Conservation (phyloP, 1,140 invertebrate genomes). For the Drosophila mauritiana region DNA sequence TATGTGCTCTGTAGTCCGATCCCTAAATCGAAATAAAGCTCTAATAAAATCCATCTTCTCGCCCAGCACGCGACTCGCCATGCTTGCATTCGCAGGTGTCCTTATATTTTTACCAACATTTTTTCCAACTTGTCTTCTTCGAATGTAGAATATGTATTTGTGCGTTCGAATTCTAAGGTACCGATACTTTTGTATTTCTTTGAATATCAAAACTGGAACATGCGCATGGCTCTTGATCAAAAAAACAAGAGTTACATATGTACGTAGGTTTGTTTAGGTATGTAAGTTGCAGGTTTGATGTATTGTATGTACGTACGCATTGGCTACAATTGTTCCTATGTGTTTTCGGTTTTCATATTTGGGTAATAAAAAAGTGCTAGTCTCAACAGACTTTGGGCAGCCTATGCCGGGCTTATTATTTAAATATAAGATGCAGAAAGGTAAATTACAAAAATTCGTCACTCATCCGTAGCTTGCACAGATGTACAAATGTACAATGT, state of each 20-base stretch:
- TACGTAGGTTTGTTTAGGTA: constrained; percentile 15
- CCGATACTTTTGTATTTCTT: constrained; percentile 35
- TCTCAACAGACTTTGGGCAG: constrained; percentile 50
- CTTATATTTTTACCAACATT: constrained; percentile 9
- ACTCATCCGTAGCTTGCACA: constrained; percentile 13
- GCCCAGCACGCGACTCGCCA: constrained; percentile 2
- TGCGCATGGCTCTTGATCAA: constrained; percentile 62
- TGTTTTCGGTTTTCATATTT: constrained; percentile 41
- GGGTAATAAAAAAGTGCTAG: constrained; percentile 73
- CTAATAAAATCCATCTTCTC: constrained; percentile 9
- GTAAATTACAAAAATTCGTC: constrained; percentile 70
- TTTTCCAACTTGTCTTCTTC: constrained; percentile 11
- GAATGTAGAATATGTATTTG: constrained; percentile 68
- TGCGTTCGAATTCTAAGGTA: constrained; percentile 76
- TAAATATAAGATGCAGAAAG: constrained; percentile 69
- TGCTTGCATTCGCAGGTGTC: constrained; percentile 12
- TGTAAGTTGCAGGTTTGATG: constrained; percentile 27
- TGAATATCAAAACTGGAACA: constrained; percentile 66
- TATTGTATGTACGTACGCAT: constrained; percentile 24
- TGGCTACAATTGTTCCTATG: constrained; percentile 59
- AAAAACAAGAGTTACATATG: constrained; percentile 52
- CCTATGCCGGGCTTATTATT: constrained; percentile 55
- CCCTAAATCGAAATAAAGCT: constrained; percentile 4
- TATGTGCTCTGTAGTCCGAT: background rate
- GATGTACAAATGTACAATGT: constrained; percentile 11